Percentiles rank a stretch among this genome's conserved stretches.
Conservation (phyloP, 2,113 vertebrate genomes). For the Opisthocomus hoazin region DNA sequence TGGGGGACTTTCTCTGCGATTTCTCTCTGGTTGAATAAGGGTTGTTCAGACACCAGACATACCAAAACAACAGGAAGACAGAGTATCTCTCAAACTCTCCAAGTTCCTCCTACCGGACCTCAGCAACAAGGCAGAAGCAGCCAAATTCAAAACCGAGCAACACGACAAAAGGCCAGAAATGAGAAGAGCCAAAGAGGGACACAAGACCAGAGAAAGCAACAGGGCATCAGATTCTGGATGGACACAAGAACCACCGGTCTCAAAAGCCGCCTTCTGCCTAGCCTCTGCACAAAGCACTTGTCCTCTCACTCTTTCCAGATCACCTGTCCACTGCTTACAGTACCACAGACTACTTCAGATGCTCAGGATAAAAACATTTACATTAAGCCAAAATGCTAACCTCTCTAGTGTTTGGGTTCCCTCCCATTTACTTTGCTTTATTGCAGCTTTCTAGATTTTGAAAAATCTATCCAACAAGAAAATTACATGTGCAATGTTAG, state of each 20-base stretch:
- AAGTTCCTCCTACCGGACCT: not conserved
- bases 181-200: not conserved
- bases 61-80: not conserved
- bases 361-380: not conserved
- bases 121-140: not conserved
- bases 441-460: too few species aligned
- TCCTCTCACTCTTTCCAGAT: not conserved
- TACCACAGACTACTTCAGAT: not conserved
- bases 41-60: not conserved
- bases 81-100: not conserved
- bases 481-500: not conserved
- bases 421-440: not conserved
- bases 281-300: not conserved
- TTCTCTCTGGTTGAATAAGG: not conserved
- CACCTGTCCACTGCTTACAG: not conserved
- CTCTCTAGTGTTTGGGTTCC: not conserved
- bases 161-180: not conserved
- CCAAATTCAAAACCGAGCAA: not conserved
- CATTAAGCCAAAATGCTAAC: not conserved
- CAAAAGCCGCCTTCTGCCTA: not conserved
- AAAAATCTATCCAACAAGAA: not conserved
- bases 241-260: not conserved
- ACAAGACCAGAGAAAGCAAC: not conserved
- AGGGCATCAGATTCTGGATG: not conserved
- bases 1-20: not conserved